phyloP scores from a whole-genome alignment of 2,888 invertebrate genomes.

The Drosophila colorata region DNA sequence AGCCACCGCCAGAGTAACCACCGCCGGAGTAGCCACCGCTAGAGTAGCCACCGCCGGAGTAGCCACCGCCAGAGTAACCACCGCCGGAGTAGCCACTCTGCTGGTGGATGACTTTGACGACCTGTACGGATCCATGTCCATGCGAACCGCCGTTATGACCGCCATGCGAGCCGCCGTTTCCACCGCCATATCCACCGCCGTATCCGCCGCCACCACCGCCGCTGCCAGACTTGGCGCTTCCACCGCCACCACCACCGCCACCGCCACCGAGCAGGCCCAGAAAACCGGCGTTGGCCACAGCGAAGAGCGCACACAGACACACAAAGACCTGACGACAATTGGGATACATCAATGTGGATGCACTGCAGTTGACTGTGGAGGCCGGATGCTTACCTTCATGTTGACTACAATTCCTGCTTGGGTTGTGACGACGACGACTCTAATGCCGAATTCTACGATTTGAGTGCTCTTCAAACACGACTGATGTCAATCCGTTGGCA shows the following conservation, averaged over 20 bases:
- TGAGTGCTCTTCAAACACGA: slow-evolving; percentile 53
- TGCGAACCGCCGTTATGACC: slow-evolving; percentile 20
- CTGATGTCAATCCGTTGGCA: slow-evolving; percentile 61
- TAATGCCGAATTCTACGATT: slow-evolving; percentile 39
- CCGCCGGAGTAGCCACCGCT: slow-evolving; percentile 53
- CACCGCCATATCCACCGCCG: slow-evolving; percentile 29
- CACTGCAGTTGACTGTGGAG: not conserved
- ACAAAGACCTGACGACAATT: slow-evolving; percentile 68
- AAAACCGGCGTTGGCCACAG: slow-evolving; percentile 77
- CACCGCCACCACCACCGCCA: slow-evolving; percentile 46
- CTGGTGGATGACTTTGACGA: slow-evolving; percentile 65
- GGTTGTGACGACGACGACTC: slow-evolving; percentile 32
- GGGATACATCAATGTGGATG: slow-evolving; percentile 1
- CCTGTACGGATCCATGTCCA: slow-evolving; percentile 53
- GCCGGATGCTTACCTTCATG: slow-evolving; percentile 68
- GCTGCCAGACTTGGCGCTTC: slow-evolving; percentile 46
- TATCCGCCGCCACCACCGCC: slow-evolving; percentile 52
- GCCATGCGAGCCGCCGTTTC: slow-evolving; percentile 33
- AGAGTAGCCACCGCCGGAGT: slow-evolving; percentile 36
- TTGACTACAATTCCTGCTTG: slow-evolving; percentile 58
- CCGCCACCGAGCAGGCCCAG: slow-evolving; percentile 66
- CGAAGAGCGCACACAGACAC: slow-evolving; percentile 73
- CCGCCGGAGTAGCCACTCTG: slow-evolving; percentile 54
- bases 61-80: slow-evolving; percentile 48
- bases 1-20: slow-evolving; percentile 32